Conservation (phyloP, 2,888 invertebrate genomes). For the Eupeodes luniger region DNA sequence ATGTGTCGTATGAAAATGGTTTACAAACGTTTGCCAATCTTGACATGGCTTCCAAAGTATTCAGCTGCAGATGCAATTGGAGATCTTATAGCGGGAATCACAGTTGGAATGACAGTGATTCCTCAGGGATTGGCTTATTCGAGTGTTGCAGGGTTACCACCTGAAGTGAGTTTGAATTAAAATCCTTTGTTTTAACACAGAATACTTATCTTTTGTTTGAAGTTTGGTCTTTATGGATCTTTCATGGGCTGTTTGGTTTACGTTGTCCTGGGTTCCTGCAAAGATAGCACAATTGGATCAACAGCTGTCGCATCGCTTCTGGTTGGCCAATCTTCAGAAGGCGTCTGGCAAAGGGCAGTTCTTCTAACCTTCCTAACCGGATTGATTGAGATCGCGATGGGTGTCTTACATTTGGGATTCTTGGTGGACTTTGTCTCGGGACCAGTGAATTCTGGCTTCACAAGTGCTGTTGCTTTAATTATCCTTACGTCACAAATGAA, state of each 20-base stretch:
- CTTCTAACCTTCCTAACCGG: constrained; percentile 91
- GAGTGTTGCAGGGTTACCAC: constrained; percentile 90
- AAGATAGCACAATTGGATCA: constrained; percentile 96
- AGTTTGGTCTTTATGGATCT: constrained; percentile 96
- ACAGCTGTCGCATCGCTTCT: constrained; percentile 96
- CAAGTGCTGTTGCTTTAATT: constrained; percentile 94
- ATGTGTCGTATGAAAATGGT: constrained; percentile 62
- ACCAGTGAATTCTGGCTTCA: constrained; percentile 95
- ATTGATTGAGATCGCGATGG: constrained; percentile 91
- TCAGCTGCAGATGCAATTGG: constrained; percentile 89
- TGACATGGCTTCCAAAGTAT: constrained; percentile 92
- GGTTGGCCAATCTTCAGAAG: constrained; percentile 91
- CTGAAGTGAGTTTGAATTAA: constrained; percentile 85
- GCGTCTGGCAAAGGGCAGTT: constrained; percentile 88
- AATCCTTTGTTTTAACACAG: neutral
- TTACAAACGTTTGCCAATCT: constrained; percentile 88
- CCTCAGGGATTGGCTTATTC: constrained; percentile 95
- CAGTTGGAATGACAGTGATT: constrained; percentile 88
- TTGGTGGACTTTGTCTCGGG: constrained; percentile 95
- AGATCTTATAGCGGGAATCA: constrained; percentile 96
- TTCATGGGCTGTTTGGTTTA: constrained; percentile 96
- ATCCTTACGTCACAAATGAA: constrained; percentile 94
- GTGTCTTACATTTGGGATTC: constrained; percentile 92
- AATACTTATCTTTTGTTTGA: constrained; percentile 78
- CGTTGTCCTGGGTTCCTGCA: constrained; percentile 94